Conservation (phyloP, 2,888 invertebrate genomes). For the Noctua fimbriata region DNA sequence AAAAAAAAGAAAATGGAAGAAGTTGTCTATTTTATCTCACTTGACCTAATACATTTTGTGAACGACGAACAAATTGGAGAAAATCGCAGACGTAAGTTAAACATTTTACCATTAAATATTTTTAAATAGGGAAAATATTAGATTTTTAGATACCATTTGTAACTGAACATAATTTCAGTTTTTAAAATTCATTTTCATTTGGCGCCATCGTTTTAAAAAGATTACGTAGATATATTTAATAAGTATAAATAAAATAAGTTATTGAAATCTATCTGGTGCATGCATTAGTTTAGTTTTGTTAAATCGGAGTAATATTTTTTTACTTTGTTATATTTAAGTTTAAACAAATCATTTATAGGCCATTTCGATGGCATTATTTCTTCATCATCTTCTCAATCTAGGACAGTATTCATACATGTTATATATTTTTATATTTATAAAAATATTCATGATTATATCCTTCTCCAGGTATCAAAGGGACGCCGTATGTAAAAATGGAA, state of each 20-base stretch:
- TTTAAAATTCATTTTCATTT: background rate
- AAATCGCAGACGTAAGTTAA: conserved; percentile 34
- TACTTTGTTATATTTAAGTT: background rate
- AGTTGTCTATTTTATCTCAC: conserved; percentile 30
- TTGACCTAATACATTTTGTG: conserved; percentile 17
- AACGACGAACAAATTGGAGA: conserved; percentile 11
- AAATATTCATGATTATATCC: background rate
- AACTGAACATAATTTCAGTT: no score
- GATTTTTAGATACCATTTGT: background rate
- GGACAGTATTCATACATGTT: background rate
- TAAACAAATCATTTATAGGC: background rate
- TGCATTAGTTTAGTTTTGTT: background rate
- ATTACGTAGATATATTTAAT: no score
- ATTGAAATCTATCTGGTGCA: background rate
- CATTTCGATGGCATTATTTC: background rate
- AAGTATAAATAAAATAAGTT: background rate
- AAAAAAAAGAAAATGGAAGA: conserved; percentile 44
- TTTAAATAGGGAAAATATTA: background rate
- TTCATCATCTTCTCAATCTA: background rate
- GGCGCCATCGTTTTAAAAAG: background rate
- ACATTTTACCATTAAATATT: background rate
- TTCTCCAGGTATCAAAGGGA: no score
- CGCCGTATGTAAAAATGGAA: no score
- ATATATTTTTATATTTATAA: no score
- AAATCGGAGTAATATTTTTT: background rate